Percentiles rank a stretch among this genome's conserved stretches.
phyloP scores from a whole-genome alignment of 2,113 vertebrate species.

The Hypomesus transpacificus region DNA sequence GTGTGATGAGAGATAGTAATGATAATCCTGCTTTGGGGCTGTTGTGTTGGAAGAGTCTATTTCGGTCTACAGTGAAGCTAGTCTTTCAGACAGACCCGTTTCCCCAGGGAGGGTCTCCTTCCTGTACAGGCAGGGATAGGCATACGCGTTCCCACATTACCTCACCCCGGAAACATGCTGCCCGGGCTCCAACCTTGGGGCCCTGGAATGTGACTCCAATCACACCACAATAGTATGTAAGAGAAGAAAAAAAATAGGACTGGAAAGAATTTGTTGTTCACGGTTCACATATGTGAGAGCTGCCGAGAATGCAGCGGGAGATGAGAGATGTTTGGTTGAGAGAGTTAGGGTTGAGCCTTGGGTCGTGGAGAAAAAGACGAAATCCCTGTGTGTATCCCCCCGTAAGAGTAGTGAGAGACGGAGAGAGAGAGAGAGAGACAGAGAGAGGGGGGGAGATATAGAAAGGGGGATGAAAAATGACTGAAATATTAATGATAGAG shows the following conservation, averaged over 20 bases:
- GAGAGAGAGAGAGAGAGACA: slow-evolving; percentile 3
- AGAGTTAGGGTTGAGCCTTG: too few relatives aligned
- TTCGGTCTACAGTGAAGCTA: slow-evolving; percentile 3
- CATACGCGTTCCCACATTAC: slow-evolving; percentile 29
- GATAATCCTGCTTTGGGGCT: background rate
- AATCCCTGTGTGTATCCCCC: too few relatives aligned
- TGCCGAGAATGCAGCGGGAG: too few relatives aligned
- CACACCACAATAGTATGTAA: background rate
- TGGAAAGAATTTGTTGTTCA: too few relatives aligned
- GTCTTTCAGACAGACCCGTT: slow-evolving; percentile 2
- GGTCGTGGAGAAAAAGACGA: too few relatives aligned
- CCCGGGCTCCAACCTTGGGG: background rate
- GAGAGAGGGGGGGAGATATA: background rate
- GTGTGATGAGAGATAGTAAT: background rate
- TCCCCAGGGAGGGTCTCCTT: slow-evolving; percentile 15
- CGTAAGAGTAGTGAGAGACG: slow-evolving; percentile 14
- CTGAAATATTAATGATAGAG: slow-evolving; percentile 36
- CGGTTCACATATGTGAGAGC: too few relatives aligned
- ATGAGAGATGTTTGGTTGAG: too few relatives aligned
- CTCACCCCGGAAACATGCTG: slow-evolving; percentile 21
- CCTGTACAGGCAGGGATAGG: slow-evolving; percentile 6
- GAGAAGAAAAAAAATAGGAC: too few relatives aligned
- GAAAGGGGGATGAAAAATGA: background rate
- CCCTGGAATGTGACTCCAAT: slow-evolving; percentile 7
- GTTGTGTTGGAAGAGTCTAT: background rate